phyloP scores from a whole-genome alignment of 2,888 invertebrate genomes.

The Tipula unca region DNA sequence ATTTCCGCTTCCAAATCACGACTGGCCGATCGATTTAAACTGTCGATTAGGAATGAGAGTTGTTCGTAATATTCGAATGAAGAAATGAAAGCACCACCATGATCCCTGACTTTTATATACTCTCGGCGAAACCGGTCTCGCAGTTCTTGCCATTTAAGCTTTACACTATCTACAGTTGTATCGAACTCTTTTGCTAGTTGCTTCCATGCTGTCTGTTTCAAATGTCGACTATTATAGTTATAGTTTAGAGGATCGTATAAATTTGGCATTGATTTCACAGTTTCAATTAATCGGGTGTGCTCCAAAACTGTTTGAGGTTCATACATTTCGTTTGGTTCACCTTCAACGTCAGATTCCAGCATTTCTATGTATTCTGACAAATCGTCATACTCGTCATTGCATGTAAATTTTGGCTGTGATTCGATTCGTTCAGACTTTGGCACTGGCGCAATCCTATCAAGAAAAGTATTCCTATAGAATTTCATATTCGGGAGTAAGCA shows the following conservation, averaged over 20 bases:
- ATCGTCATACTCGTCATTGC: background rate
- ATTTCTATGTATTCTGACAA: background rate
- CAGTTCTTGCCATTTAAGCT: background rate
- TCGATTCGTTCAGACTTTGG: background rate
- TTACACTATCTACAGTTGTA: background rate
- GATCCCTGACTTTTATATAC: background rate
- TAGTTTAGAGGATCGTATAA: background rate
- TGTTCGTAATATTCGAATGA: background rate
- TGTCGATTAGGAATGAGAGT: background rate
- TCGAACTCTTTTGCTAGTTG: background rate
- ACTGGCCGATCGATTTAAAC: background rate
- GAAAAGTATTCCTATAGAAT: background rate
- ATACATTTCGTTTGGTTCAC: background rate
- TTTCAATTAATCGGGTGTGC: background rate
- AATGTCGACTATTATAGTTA: background rate
- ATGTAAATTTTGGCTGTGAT: background rate
- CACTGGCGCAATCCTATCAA: background rate
- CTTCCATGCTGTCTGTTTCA: background rate
- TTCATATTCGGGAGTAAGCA: background rate
- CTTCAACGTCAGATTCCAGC: background rate
- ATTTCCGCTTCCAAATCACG: background rate
- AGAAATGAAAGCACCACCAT: background rate
- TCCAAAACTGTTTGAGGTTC: background rate
- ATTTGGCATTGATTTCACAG: background rate
- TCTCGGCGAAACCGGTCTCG: background rate